A percentile compares a stretch with the other conserved stretches of the same genome.
Evolutionary conservation across 1,140 invertebrate species (phyloP).

Genomic region (Marisa cornuarietis): DNA sequence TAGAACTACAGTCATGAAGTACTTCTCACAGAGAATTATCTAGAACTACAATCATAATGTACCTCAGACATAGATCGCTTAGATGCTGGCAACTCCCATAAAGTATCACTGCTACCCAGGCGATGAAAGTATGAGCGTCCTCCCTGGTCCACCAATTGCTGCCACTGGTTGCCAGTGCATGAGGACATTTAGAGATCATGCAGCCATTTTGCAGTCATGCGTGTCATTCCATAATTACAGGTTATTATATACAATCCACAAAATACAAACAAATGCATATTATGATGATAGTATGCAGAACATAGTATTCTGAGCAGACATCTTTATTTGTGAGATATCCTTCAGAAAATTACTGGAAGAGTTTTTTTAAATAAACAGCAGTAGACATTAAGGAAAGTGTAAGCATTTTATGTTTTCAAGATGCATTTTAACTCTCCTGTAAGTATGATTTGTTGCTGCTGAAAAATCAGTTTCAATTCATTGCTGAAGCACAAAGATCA

Average conservation of each 20-base stretch:
- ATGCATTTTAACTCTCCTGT: no score
- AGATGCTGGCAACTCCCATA: conserved; percentile 31
- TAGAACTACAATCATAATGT: no score
- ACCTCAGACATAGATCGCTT: neutral
- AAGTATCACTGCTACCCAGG: conserved; percentile 30
- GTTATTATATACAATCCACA: no score
- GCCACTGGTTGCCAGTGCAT: conserved; percentile 26
- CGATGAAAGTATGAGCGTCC: conserved; percentile 37
- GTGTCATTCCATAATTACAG: neutral
- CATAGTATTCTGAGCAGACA: conserved; percentile 5
- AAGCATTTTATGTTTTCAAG: no score
- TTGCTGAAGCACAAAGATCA: no score
- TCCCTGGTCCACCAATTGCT: conserved; percentile 29
- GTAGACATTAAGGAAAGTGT: no score
- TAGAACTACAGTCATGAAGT: no score
- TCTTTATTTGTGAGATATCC: neutral
- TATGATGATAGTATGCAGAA: neutral
- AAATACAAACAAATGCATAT: neutral
- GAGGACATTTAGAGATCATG: neutral
- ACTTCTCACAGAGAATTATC: no score
- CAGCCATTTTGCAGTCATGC: neutral
- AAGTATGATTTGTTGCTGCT: no score
- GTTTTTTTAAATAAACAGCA: no score
- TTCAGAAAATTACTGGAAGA: no score
- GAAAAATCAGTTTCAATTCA: no score